Percentiles rank a stretch among this genome's conserved stretches.
These are phyloP conservation scores for Lasius fuliginosus DNA, from an alignment of 2,888 invertebrate genomes.

Conservation along the genomic window DNA sequence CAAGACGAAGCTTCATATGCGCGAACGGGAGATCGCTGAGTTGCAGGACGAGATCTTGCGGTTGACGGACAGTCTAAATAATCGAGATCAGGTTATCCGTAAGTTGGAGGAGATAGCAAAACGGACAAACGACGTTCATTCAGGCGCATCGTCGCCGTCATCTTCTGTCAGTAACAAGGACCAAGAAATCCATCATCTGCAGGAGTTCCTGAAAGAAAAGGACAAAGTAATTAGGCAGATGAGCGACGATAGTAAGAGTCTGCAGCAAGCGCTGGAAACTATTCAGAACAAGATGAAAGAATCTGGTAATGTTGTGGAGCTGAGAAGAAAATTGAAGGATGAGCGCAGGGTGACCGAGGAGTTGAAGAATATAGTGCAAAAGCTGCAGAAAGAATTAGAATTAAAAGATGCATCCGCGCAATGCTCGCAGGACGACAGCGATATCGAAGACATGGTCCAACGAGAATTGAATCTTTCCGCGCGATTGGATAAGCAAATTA, in stretches of 20 bases:
- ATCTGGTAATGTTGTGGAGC: constrained; percentile 88
- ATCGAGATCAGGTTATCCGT: constrained; percentile 80
- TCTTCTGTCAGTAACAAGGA: constrained; percentile 79
- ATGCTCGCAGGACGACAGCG: constrained; percentile 76
- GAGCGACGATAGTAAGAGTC: constrained; percentile 87
- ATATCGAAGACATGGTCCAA: constrained; percentile 86
- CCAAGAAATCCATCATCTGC: constrained; percentile 88
- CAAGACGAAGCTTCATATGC: constrained; percentile 86
- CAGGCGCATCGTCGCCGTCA: constrained; percentile 78
- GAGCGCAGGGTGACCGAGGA: constrained; percentile 86
- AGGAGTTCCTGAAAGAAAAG: constrained; percentile 88
- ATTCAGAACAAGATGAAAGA: constrained; percentile 88
- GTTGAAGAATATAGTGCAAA: constrained; percentile 83
- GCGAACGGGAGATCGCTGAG: constrained; percentile 75
- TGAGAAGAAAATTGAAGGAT: constrained; percentile 88
- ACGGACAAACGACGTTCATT: constrained; percentile 73
- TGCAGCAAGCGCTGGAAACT: constrained; percentile 87
- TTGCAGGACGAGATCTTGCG: constrained; percentile 79
- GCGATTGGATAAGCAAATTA: constrained; percentile 88
- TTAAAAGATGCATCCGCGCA: constrained; percentile 70
- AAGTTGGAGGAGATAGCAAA: constrained; percentile 82
- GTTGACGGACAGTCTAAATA: constrained; percentile 80
- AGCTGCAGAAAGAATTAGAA: constrained; percentile 80
- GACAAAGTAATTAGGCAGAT: constrained; percentile 89
- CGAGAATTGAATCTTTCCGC: constrained; percentile 89